Percentiles rank a stretch among this genome's conserved stretches.
These are phyloP conservation scores for Platycnemis pennipes DNA, from an alignment of 2,888 invertebrate species.

Conservation along the genomic window DNA sequence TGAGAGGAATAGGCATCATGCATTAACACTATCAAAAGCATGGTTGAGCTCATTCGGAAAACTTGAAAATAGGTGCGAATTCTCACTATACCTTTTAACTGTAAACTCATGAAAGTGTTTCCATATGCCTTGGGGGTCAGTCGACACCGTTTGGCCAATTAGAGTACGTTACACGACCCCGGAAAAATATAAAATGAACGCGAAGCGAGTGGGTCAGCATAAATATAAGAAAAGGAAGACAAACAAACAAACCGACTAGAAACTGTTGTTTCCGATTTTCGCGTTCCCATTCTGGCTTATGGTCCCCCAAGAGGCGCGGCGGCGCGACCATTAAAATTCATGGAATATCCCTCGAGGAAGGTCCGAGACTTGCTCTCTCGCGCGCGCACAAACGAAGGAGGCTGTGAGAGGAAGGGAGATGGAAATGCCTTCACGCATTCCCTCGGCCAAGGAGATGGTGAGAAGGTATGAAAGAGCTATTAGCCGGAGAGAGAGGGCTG, in stretches of 20 bases:
- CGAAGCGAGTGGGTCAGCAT: neutral
- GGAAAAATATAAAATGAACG: neutral
- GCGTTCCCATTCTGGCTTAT: neutral
- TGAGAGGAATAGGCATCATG: no score
- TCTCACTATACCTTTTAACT: no score
- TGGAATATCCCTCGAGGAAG: neutral
- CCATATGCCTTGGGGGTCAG: neutral
- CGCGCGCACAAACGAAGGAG: neutral
- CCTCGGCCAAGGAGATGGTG: neutral
- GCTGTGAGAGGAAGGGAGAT: neutral
- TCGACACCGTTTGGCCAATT: neutral
- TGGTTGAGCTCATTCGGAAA: no score
- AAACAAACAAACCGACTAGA: neutral
- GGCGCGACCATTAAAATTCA: neutral
- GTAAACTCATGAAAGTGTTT: neutral
- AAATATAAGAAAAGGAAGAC: neutral
- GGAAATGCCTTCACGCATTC: slow-evolving; percentile 7
- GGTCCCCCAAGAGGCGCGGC: neutral
- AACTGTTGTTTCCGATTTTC: neutral
- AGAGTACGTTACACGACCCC: neutral
- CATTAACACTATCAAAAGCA: no score
- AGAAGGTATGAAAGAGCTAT: slow-evolving; percentile 28
- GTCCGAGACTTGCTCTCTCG: neutral
- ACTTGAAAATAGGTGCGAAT: no score
- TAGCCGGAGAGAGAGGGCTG: neutral